Conservation (phyloP, 2,888 invertebrate species). For the Sinotaia quadrata region DNA sequence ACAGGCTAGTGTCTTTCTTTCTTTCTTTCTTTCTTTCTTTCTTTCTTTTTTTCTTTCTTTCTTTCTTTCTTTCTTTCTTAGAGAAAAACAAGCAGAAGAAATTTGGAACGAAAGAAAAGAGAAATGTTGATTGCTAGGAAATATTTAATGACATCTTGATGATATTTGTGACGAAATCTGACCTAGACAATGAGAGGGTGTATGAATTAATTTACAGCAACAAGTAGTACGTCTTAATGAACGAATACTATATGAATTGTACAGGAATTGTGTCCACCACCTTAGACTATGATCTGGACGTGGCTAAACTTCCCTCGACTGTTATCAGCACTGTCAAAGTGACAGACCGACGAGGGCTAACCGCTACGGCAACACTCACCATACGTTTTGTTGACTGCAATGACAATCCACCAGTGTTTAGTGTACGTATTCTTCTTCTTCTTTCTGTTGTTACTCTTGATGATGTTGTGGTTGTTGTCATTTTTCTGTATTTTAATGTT, state of each 20-base stretch:
- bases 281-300: conserved; percentile 34
- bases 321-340: conserved; percentile 6
- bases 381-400: conserved; percentile 34
- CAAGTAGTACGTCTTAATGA: too few relatives aligned
- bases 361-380: conserved; percentile 31
- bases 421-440: conserved; percentile 2
- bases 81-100: too few relatives aligned
- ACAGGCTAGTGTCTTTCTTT: not conserved
- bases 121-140: too few relatives aligned
- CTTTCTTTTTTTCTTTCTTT: too few relatives aligned
- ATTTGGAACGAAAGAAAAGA: too few relatives aligned
- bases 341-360: conserved; percentile 21
- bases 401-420: conserved; percentile 31
- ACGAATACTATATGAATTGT: not conserved
- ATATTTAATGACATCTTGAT: too few relatives aligned
- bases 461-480: not conserved
- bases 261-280: conserved; percentile 25
- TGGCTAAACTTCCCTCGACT: not conserved
- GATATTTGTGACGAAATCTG: too few relatives aligned
- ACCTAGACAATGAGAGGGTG: too few relatives aligned
- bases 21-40: not conserved
- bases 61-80: too few relatives aligned
- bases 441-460: not conserved
- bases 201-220: too few relatives aligned
- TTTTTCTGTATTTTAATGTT: not conserved